Percentiles rank a stretch among this genome's conserved stretches.
Evolutionary conservation across 2,888 invertebrate species (phyloP).

Genomic region (Brachypterus glaber): DNA sequence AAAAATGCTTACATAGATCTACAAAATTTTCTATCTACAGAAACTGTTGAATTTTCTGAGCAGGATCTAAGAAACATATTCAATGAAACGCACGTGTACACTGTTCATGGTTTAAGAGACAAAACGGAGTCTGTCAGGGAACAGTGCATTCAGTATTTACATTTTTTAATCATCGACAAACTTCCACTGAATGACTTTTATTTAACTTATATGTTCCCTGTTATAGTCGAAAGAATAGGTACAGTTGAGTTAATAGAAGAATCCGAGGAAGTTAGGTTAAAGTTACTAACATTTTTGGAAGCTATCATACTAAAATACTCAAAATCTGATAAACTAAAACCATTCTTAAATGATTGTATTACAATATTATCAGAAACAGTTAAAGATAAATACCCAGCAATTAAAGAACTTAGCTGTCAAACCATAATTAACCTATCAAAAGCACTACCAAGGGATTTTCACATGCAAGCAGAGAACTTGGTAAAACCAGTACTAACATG

Average conservation of each 20-base stretch:
- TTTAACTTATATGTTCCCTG: conserved; percentile 64
- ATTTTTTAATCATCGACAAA: conserved; percentile 44
- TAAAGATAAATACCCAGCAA: conserved; percentile 68
- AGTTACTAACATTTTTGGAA: conserved; percentile 56
- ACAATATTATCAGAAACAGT: conserved; percentile 63
- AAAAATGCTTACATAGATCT: conserved; percentile 49
- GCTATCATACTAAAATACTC: conserved; percentile 56
- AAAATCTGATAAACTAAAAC: conserved; percentile 48
- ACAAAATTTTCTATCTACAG: conserved; percentile 43
- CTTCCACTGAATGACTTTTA: conserved; percentile 61
- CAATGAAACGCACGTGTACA: conserved; percentile 39
- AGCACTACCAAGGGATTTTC: conserved; percentile 59
- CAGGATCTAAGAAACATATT: conserved; percentile 38
- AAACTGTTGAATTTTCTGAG: conserved; percentile 36
- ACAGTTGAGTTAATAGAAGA: conserved; percentile 60
- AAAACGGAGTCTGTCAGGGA: conserved; percentile 56
- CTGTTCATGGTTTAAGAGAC: conserved; percentile 46
- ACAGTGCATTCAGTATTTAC: conserved; percentile 46
- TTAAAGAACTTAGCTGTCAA: conserved; percentile 64
- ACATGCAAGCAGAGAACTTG: conserved; percentile 62
- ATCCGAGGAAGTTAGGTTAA: conserved; percentile 74
- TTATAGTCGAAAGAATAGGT: conserved; percentile 67
- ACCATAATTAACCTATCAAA: conserved; percentile 58
- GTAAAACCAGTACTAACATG: conserved; percentile 64
- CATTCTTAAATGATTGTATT: conserved; percentile 67